Conservation (phyloP, 2,113 vertebrate genomes). For the Dicaeum eximium region DNA sequence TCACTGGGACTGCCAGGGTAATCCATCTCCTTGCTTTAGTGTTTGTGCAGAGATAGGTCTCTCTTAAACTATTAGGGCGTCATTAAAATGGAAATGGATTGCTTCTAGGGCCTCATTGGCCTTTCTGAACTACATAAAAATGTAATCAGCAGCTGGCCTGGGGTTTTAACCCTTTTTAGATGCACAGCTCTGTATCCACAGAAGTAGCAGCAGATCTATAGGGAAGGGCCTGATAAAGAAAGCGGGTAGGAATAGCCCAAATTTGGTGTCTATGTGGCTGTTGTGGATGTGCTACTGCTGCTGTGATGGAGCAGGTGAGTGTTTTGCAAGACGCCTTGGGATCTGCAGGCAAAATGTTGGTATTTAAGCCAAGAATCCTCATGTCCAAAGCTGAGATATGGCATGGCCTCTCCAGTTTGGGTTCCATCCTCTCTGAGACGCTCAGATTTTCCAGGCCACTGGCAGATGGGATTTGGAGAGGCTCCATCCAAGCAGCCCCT, state of each 20-base stretch:
- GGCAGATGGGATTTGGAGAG: background rate
- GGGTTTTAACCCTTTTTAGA: background rate
- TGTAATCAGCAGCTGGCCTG: background rate
- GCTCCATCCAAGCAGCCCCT: background rate
- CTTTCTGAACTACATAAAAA: slow-evolving; percentile 13
- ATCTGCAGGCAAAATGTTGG: background rate
- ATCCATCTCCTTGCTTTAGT: background rate
- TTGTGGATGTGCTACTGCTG: background rate
- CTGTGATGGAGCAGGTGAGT: background rate
- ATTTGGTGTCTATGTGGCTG: background rate
- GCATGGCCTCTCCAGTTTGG: background rate
- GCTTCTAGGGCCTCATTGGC: background rate
- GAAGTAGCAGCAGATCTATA: background rate
- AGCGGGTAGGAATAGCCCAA: background rate
- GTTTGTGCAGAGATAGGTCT: background rate
- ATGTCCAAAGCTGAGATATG: background rate
- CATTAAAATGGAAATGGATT: slow-evolving; percentile 63
- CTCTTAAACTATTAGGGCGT: slow-evolving; percentile 7
- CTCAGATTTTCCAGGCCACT: background rate
- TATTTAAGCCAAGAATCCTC: background rate
- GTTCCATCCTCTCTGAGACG: background rate
- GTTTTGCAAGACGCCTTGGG: background rate
- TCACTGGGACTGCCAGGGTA: rapidly evolving
- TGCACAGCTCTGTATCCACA: background rate
- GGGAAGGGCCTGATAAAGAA: background rate